Percentiles rank a stretch among this genome's conserved stretches.
Evolutionary conservation across 2,113 vertebrate genomes (phyloP).

Genomic region (Melanocharis versteri): DNA sequence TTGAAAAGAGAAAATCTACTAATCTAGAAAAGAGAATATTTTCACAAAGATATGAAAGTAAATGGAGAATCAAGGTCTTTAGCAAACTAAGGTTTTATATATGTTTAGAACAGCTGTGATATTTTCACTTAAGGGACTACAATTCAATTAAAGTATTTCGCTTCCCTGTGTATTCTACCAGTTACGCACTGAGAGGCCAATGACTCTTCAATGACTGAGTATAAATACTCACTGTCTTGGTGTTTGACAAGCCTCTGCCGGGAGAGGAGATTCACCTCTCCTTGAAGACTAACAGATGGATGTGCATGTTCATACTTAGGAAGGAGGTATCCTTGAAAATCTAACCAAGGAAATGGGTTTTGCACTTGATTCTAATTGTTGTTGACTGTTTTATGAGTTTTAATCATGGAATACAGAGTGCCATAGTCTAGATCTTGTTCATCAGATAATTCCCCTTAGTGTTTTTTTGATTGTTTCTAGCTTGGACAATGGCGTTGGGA

Average conservation of each 20-base stretch:
- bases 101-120: neutral
- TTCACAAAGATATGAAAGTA: neutral
- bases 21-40: neutral
- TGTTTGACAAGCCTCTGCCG: neutral
- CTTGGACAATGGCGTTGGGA: fast-evolving
- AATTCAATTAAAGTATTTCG: neutral
- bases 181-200: neutral
- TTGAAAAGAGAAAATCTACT: neutral
- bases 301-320: neutral
- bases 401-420: neutral
- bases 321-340: neutral
- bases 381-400: neutral
- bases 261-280: neutral
- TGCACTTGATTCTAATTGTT: neutral
- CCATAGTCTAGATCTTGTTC: neutral
- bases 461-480: neutral
- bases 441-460: neutral
- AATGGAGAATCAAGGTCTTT: neutral
- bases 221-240: neutral
- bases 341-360: neutral
- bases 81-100: neutral
- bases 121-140: neutral
- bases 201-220: neutral
- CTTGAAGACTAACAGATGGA: neutral
- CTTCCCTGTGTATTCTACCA: neutral